These are phyloP conservation scores for Nomada lathburiana DNA, from an alignment of 2,888 invertebrate species.

Conservation along the genomic window DNA sequence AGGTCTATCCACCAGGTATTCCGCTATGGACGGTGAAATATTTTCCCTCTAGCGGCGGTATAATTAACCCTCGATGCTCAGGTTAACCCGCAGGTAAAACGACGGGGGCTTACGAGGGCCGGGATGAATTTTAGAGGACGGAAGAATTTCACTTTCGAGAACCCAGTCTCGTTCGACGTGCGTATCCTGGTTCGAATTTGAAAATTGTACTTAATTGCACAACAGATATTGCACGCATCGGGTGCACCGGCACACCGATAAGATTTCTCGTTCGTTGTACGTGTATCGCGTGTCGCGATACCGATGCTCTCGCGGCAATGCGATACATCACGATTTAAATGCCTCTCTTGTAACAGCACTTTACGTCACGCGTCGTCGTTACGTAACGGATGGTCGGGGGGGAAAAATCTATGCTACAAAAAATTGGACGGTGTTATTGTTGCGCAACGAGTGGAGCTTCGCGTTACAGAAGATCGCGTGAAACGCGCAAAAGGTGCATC, in stretches of 20 bases:
- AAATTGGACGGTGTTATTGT: slow-evolving; percentile 49
- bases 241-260: slow-evolving; percentile 26
- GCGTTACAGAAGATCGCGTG: not conserved
- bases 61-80: slow-evolving; percentile 68
- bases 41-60: slow-evolving; percentile 54
- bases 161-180: not conserved
- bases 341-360: slow-evolving; percentile 21
- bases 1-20: slow-evolving; percentile 26
- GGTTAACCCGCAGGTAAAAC: slow-evolving; percentile 60
- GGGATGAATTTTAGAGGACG: slow-evolving; percentile 15
- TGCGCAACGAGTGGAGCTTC: slow-evolving; percentile 19
- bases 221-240: not conserved
- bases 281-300: slow-evolving; percentile 33
- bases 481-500: slow-evolving; percentile 4
- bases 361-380: slow-evolving; percentile 43
- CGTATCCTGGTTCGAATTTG: slow-evolving; percentile 19
- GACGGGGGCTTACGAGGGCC: slow-evolving; percentile 26
- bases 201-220: not conserved
- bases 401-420: slow-evolving; percentile 21
- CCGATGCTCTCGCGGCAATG: slow-evolving; percentile 11
- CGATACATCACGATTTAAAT: slow-evolving; percentile 52
- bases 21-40: slow-evolving; percentile 43
- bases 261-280: slow-evolving; percentile 18
- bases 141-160: slow-evolving; percentile 19
- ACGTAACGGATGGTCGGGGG: slow-evolving; percentile 25